Evolutionary conservation across 1,140 invertebrate genomes (phyloP).

Genomic region (Ceratina japonica): DNA sequence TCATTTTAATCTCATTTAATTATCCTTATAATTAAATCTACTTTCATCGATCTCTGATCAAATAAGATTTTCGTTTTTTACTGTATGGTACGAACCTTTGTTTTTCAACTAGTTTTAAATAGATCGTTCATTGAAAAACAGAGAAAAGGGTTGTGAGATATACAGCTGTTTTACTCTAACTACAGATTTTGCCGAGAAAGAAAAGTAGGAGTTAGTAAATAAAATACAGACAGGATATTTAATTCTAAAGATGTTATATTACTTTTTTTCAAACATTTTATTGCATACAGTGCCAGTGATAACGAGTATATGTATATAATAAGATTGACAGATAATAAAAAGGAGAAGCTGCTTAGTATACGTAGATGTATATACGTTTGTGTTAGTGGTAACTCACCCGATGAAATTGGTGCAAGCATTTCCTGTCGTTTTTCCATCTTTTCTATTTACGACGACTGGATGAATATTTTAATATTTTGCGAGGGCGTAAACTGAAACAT

Average conservation of each 20-base stretch:
- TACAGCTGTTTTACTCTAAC: too few relatives aligned
- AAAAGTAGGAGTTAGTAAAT: constrained; percentile 7
- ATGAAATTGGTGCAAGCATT: constrained; percentile 74
- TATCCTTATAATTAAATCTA: background rate
- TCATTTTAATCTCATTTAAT: background rate
- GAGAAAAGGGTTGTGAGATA: too few relatives aligned
- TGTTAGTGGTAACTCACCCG: constrained; percentile 68
- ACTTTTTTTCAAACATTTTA: constrained; percentile 37
- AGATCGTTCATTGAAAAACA: too few relatives aligned
- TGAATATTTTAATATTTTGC: constrained; percentile 23
- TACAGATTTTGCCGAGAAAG: background rate
- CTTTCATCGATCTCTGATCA: background rate
- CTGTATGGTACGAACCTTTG: too few relatives aligned
- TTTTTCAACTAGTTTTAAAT: too few relatives aligned
- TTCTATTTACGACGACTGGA: constrained; percentile 1
- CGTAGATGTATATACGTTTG: constrained; percentile 1
- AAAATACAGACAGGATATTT: constrained; percentile 16
- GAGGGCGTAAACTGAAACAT: constrained; percentile 45
- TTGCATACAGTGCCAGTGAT: constrained; percentile 31
- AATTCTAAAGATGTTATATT: constrained; percentile 19
- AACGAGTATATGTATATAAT: constrained; percentile 44
- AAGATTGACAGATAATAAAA: constrained; percentile 51
- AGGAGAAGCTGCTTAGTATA: constrained; percentile 22
- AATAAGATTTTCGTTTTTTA: background rate
- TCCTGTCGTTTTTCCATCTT: constrained; percentile 76